Base-by-base conservation (phyloP, 2,797 vertebrate species). In the Hydrolagus colliei region DNA sequence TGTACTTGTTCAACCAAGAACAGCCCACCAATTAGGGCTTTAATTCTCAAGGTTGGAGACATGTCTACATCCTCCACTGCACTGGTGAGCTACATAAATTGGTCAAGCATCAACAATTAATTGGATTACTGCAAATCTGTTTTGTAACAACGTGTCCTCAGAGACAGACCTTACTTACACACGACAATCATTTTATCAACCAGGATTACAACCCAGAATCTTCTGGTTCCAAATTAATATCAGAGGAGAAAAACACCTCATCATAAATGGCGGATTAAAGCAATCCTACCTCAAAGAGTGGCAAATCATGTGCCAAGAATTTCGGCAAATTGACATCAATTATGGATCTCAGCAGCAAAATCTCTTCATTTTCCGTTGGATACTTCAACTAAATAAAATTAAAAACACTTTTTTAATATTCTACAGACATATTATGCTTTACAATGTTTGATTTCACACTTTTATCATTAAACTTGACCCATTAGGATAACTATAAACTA, bases 291-390 rank as follows among this genome's bases (percentile, higher is more conserved):
- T 95, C 95, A 92, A 97, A 97, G 76, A 98, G 95, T 86, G 96
- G 94, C 88, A 97, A 92, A 92, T 98, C 96, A 2, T 96, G 96
- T 67, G 95, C 91, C 88, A 97, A 92, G 90, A 98, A 97, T 90
- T 98, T 97, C 11, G 96, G 96, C 87, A 97, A 92, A 90, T 97
- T 97, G 77, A 97, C 96, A 89, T 97, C 96, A 87, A 96, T 96
- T 88, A 98, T 97, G 85, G 96, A 97, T 90, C 96, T 93, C 87
- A 97, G 93, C 63, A 97, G 91, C 89, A 97, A 91, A 90, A 95
- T 93, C 91, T 97, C 96, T 94, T 97, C 96, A 86, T 97, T 95
- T 92, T 97, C 97, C 0, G 90, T 91, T 73, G 96, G 96, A 89
- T 95, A 97, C 87, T 95, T 92, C 86, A 97, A 91, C 96, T 97